phyloP scores from a whole-genome alignment of 2,797 vertebrate species.

The Luscinia luscinia region DNA sequence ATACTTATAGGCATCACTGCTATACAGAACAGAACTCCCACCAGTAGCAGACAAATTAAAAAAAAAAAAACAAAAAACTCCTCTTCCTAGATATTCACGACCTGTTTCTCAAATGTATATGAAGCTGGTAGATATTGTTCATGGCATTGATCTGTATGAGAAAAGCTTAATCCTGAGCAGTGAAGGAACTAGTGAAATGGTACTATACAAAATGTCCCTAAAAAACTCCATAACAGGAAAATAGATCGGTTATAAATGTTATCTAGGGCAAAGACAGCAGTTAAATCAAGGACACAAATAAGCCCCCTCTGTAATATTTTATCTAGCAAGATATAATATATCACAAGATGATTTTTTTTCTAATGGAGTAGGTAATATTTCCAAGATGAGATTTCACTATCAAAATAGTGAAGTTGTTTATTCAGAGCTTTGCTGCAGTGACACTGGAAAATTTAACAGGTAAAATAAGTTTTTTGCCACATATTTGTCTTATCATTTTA shows the following conservation, averaged over 20 bases:
- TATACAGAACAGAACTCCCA: neutral
- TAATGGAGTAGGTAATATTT: neutral
- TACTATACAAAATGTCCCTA: neutral
- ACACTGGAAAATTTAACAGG: neutral
- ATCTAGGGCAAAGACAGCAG: neutral
- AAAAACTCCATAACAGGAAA: rapidly evolving
- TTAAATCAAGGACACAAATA: neutral
- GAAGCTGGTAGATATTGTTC: neutral
- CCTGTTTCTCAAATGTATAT: neutral
- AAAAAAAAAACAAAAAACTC: neutral
- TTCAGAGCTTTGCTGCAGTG: neutral
- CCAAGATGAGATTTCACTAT: neutral
- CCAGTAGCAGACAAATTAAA: neutral
- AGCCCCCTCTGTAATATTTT: neutral
- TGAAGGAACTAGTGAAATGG: neutral
- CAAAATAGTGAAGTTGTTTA: neutral
- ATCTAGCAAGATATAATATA: neutral
- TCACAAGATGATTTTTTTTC: neutral
- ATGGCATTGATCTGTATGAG: neutral
- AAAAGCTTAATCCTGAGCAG: neutral
- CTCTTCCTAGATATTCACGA: neutral
- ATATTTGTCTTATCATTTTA: neutral
- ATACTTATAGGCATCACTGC: neutral
- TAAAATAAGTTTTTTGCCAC: neutral
- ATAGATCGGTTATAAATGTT: neutral